Conservation (phyloP, 2,113 vertebrate species). For the Otolemur garnettii region DNA sequence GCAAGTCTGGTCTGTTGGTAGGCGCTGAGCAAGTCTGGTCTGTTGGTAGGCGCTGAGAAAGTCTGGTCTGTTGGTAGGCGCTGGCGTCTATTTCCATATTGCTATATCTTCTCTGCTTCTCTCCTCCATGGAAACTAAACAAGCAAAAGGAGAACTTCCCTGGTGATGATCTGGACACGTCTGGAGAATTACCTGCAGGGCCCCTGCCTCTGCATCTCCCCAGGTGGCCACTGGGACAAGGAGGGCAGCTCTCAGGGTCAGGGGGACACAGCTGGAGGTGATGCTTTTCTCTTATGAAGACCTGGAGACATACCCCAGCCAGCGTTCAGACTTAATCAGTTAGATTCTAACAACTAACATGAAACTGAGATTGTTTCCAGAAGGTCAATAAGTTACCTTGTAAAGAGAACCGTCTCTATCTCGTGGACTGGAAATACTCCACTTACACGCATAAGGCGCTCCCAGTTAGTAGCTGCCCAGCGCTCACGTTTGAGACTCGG, state of each 20-base stretch:
- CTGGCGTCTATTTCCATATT: fast-evolving
- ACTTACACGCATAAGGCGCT: not conserved
- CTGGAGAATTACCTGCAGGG: fast-evolving
- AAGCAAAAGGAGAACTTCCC: not conserved
- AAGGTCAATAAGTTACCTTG: fast-evolving
- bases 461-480: fast-evolving
- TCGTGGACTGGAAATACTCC: not conserved
- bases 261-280: too few species aligned
- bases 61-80: fast-evolving
- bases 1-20: fast-evolving
- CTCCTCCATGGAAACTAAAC: not conserved
- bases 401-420: too few species aligned
- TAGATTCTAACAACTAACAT: not conserved
- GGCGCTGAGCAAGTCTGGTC: fast-evolving
- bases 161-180: too few species aligned
- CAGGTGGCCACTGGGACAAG: too few species aligned
- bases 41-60: fast-evolving
- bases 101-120: not conserved
- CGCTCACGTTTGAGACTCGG: fast-evolving
- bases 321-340: too few species aligned
- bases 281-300: not conserved
- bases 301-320: not conserved
- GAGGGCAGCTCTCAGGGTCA: not conserved
- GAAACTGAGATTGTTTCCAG: too few species aligned
- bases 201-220: fast-evolving